Conservation (phyloP, 2,888 invertebrate genomes). For the Parochlus steinenii region DNA sequence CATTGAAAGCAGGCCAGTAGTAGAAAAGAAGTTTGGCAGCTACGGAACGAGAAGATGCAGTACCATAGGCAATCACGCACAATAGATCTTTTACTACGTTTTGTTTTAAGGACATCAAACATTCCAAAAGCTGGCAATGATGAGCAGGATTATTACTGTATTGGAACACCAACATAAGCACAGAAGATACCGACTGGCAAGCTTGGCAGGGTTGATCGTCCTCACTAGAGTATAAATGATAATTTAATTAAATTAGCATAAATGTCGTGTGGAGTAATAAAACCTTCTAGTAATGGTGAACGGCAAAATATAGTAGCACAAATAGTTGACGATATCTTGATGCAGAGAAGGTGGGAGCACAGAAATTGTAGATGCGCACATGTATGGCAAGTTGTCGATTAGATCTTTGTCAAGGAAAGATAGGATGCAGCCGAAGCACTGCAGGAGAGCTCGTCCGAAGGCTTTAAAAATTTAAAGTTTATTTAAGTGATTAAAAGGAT, state of each 20-base stretch:
- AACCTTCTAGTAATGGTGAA: constrained; percentile 74
- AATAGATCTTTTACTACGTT: constrained; percentile 84
- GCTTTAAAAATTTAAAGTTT: constrained; percentile 37
- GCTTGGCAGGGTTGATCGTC: constrained; percentile 55
- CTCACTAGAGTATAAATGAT: no score
- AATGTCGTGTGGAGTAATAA: constrained; percentile 4
- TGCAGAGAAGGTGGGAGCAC: constrained; percentile 80
- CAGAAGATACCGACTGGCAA: constrained; percentile 57
- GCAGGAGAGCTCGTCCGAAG: constrained; percentile 84
- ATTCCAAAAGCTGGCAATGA: constrained; percentile 92
- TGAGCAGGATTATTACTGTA: constrained; percentile 92
- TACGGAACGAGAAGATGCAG: constrained; percentile 80
- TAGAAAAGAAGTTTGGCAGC: constrained; percentile 95
- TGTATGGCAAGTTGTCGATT: constrained; percentile 87
- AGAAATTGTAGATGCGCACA: constrained; percentile 86
- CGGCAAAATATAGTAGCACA: constrained; percentile 91
- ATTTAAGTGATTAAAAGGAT: constrained; percentile 6
- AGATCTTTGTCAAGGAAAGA: constrained; percentile 93
- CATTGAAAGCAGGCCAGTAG: constrained; percentile 97
- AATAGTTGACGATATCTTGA: constrained; percentile 84
- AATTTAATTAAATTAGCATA: no score
- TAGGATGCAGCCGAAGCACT: constrained; percentile 84
- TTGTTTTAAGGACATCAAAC: constrained; percentile 85
- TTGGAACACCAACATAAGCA: constrained; percentile 95
- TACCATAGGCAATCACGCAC: constrained; percentile 92